Conservation (phyloP, 2,797 vertebrate species). For the Enteromius mattozi region DNA sequence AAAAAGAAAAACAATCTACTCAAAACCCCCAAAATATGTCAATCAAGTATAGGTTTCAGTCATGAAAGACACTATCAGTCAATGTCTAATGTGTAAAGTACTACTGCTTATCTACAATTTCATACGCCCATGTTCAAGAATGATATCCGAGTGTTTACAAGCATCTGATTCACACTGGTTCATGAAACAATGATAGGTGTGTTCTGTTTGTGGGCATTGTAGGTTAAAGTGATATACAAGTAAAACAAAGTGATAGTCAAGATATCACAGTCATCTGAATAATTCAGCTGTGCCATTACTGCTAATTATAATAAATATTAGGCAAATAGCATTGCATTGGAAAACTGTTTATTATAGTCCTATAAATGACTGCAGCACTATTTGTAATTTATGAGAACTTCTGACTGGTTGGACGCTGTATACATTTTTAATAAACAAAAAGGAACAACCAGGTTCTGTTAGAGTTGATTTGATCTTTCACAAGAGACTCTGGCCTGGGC, state of each 20-base stretch:
- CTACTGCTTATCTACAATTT: background rate
- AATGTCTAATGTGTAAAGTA: background rate
- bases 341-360: slow-evolving; percentile 20
- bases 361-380: slow-evolving; percentile 2
- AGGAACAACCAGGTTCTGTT: slow-evolving; percentile 6
- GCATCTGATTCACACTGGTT: background rate
- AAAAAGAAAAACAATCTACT: background rate
- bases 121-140: background rate
- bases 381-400: slow-evolving; percentile 12
- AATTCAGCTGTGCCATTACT: background rate
- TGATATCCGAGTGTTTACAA: background rate
- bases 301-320: background rate
- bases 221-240: background rate
- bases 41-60: background rate
- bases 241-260: background rate
- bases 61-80: background rate
- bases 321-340: background rate
- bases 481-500: slow-evolving; percentile 1
- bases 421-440: slow-evolving; percentile 40
- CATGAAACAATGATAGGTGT: background rate
- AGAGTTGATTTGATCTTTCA: background rate
- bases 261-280: background rate
- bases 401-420: background rate
- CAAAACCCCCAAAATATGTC: background rate
- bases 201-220: background rate